Conservation (phyloP, 2,888 invertebrate genomes). For the Drosophila engyochracea region DNA sequence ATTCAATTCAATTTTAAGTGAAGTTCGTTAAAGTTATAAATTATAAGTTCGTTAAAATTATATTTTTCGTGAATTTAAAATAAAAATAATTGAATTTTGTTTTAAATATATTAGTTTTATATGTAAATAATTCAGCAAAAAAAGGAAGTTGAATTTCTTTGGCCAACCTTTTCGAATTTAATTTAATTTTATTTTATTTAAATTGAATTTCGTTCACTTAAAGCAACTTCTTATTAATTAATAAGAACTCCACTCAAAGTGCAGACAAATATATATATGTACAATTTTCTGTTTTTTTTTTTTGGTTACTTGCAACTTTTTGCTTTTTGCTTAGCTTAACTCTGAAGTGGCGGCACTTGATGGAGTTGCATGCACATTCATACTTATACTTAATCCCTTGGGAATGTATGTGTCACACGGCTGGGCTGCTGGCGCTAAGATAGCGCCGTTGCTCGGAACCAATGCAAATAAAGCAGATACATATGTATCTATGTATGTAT, state of each 20-base stretch:
- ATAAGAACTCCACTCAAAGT: too few species aligned
- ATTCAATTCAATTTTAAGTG: constrained; percentile 43
- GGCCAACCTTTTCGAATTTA: too few species aligned
- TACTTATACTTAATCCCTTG: constrained; percentile 29
- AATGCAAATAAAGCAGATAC: constrained; percentile 41
- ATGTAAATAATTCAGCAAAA: too few species aligned
- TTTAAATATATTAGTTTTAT: too few species aligned
- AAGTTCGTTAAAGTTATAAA: not conserved
- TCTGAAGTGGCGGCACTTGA: not conserved
- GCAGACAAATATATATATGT: not conserved
- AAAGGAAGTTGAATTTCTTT: too few species aligned
- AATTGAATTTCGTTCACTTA: too few species aligned
- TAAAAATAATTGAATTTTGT: too few species aligned
- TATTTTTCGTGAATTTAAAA: not conserved
- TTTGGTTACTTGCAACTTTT: not conserved
- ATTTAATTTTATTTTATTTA: too few species aligned
- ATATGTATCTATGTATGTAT: not conserved
- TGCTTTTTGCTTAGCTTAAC: not conserved
- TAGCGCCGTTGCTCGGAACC: constrained; percentile 21
- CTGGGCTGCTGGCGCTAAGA: constrained; percentile 22
- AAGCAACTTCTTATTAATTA: not conserved
- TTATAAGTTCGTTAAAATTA: not conserved
- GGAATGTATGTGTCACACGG: constrained; percentile 35
- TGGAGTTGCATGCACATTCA: not conserved
- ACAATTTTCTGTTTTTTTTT: too few species aligned